Evolutionary conservation across 2,113 vertebrate genomes (phyloP), one percentile per base, ranked within the genome.

Genomic region (Megaleporinus macrocephalus): DNA sequence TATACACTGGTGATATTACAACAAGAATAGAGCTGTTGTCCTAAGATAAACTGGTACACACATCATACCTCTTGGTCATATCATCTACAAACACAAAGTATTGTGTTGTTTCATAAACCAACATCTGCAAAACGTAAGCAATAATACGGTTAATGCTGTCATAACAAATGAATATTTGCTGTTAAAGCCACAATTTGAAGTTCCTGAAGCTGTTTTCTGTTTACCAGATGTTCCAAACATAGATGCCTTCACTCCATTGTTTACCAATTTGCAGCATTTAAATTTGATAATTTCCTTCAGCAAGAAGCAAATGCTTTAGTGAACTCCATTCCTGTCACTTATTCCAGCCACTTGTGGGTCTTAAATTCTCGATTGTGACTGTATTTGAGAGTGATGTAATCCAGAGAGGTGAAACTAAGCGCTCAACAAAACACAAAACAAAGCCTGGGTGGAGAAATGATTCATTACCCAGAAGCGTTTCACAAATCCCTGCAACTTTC

Each of bases 241-340:
- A 5, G 26, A 6, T 6, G 36, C 55, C 59, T 79, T 27, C 26
- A 41, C 33, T 30, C 66, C 26, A 71, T 57, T 79, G 24, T 70
- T 15, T 51, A 51, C 2, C 16, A 51, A 5, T 51, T 51, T 51
- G 2, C 14, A 16, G 49, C 5, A 18, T 51, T 16, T 51, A 51
- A 51, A 70, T 79, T 27, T 79, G 30, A 57, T 71, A 24, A 69
- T 68, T 78, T 66, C 24, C 77, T 69, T 79, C 51, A 65, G 14
- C 16, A 65, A 24, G 65, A 49, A 70, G 53, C 36, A 26, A 57
- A 49, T 69, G 63, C 63, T 69, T 78, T 78, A 30, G 12, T 51
- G 27, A 79, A 41, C 30, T 59, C 47, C n/a, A 63, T 20, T 30
- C 55, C 51, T 70, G 65, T 68, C 51, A 70, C 51, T 36, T 79